phyloP scores from a whole-genome alignment of 2,113 vertebrate species.

The Dromaius novaehollandiae region DNA sequence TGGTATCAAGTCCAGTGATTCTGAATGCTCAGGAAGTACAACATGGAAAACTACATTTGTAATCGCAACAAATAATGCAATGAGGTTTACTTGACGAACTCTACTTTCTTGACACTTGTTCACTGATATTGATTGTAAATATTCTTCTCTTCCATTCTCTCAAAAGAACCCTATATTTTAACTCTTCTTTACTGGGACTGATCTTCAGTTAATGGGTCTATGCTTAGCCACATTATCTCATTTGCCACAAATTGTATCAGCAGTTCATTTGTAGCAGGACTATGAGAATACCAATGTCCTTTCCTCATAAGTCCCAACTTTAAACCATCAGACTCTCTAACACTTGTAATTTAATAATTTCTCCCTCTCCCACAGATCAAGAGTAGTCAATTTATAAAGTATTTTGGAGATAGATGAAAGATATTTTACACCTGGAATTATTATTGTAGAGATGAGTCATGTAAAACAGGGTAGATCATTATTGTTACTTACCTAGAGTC shows the following conservation, averaged over 20 bases:
- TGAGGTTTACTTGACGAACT: not conserved
- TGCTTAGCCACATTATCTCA: not conserved
- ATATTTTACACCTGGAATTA: not conserved
- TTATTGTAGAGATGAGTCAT: not conserved
- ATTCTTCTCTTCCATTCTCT: not conserved
- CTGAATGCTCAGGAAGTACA: not conserved
- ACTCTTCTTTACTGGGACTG: not conserved
- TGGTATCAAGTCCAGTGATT: not conserved
- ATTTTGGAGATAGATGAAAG: conserved; percentile 2
- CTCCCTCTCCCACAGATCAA: not conserved
- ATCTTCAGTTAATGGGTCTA: not conserved
- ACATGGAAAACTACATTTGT: not conserved
- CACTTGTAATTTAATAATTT: not conserved
- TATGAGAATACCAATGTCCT: not conserved
- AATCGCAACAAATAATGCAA: not conserved
- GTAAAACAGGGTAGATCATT: not conserved
- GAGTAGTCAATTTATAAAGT: not conserved
- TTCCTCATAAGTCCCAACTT: not conserved
- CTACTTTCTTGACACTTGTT: not conserved
- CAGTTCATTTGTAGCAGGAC: not conserved
- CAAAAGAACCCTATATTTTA: not conserved
- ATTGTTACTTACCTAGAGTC: not conserved
- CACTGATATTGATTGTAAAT: not conserved
- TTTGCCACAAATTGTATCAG: not conserved
- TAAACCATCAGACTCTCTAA: not conserved